Evolutionary conservation across 2,888 invertebrate species (phyloP), one percentile per base, ranked within the genome.

Genomic region (Lasioglossum figueresi): DNA sequence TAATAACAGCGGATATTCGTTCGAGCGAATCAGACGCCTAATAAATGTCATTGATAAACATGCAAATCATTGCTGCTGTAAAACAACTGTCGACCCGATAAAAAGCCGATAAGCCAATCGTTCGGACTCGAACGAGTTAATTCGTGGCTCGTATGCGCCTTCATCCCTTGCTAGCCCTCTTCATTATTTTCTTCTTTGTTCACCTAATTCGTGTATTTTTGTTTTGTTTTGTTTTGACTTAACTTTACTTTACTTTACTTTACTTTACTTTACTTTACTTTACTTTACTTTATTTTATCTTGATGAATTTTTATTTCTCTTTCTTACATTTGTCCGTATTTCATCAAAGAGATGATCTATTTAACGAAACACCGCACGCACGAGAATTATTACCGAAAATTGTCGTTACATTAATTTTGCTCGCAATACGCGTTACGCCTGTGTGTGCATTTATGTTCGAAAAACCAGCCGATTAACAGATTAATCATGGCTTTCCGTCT

Each of bases 401-500:
- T 14, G 27, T 59, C 14, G 2, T 59, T 34, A 34, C 0, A 8
- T 66, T 34, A 16, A 19, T 34, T 16, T 34, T 6, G 16, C 31
- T 19, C 34, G 59, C 14, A 27, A 59, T 27, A 27, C 63, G 31
- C 34, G 19, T 8, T 8, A 31, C 19, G 63, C 31, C 16, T 16
- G 31, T 31, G 19, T 34, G 34, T 6, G 16, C 34, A 34, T 34
- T 31, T 34, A 8, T 34, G 66, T 34, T 66, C 66, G 66, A 34
- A 66, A 34, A 66, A 66, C 10, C 34, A 19, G 19, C 31, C 3
- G 19, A 23, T 19, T 19, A 66, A 66, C 34, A 4, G 66, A 43
- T 66, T 75, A 59, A 76, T 84, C 63, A 56, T 56, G 52, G 66
- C 52, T 48, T 66, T 31, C 34, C 75, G 78, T 84, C 56, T 79